Percentiles rank a stretch among this genome's conserved stretches.
Evolutionary conservation across 2,888 invertebrate species (phyloP).

Genomic region (Papilio gigon): DNA sequence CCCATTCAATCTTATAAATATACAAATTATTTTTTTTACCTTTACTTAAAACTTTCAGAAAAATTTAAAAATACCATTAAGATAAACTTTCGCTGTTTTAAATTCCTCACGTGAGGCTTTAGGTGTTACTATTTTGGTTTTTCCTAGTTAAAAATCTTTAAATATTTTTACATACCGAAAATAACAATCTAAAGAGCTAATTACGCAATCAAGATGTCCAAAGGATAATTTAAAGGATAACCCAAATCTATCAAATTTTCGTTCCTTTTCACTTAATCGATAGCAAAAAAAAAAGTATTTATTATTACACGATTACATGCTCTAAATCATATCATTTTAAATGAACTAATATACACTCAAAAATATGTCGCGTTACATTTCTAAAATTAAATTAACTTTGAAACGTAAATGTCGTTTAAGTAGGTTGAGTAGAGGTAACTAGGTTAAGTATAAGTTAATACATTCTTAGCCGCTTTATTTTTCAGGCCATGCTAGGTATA

Average conservation of each 20-base stretch:
- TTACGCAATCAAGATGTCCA: background rate
- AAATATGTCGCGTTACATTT: background rate
- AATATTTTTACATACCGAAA: background rate
- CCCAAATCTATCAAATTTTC: background rate
- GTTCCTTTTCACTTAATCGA: too few species aligned
- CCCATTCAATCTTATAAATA: constrained; percentile 51
- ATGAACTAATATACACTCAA: background rate
- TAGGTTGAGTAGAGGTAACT: constrained; percentile 17
- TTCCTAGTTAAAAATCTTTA: background rate
- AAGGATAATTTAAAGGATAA: background rate
- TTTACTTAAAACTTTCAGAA: background rate
- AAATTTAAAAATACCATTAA: background rate
- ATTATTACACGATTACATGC: too few species aligned
- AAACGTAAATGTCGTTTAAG: constrained; percentile 7
- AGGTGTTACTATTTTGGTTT: too few species aligned
- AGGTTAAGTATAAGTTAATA: constrained; percentile 30
- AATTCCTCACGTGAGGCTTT: too few species aligned
- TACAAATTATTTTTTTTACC: background rate
- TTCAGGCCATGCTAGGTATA: background rate
- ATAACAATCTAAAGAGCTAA: background rate
- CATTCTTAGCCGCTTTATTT: constrained; percentile 6
- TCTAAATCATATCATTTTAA: too few species aligned
- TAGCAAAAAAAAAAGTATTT: too few species aligned
- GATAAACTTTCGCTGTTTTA: background rate
- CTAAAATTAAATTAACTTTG: background rate